Evolutionary conservation across 2,797 vertebrate species (phyloP).

Genomic region (Acanthurus tractus): DNA sequence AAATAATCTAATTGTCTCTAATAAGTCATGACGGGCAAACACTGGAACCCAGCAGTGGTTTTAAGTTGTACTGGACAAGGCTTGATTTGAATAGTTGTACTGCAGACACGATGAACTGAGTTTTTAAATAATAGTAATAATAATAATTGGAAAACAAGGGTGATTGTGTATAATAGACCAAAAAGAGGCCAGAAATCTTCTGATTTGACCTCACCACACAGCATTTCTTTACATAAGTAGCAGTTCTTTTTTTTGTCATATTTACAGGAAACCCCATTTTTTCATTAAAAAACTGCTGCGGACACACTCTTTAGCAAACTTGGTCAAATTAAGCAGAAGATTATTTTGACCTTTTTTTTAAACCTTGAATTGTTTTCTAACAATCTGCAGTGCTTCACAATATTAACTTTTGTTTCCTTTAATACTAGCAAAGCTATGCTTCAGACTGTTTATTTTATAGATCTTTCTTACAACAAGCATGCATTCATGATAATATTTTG

Average conservation of each 20-base stretch:
- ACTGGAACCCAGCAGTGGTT: constrained; percentile 46
- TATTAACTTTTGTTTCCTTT: too few relatives aligned
- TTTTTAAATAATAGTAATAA: constrained; percentile 2
- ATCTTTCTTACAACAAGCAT: background rate
- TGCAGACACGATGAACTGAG: constrained; percentile 10
- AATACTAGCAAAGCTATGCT: too few relatives aligned
- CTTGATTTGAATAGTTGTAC: constrained; percentile 53
- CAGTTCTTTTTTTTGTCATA: constrained; percentile 1
- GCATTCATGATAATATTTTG: background rate
- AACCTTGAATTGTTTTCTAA: too few relatives aligned
- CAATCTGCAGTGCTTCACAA: too few relatives aligned
- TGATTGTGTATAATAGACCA: background rate
- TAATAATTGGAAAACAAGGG: constrained; percentile 1
- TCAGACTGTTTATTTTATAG: too few relatives aligned
- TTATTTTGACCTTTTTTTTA: too few relatives aligned
- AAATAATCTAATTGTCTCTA: constrained; percentile 66
- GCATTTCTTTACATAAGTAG: background rate
- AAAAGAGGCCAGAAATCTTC: background rate
- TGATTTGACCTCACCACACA: background rate
- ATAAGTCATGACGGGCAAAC: constrained; percentile 70
- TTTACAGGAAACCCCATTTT: background rate
- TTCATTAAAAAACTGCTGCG: constrained; percentile 1
- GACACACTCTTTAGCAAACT: too few relatives aligned
- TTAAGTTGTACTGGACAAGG: constrained; percentile 59
- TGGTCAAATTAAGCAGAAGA: too few relatives aligned